Evolutionary conservation across 2,888 invertebrate species (phyloP), one percentile per base, ranked within the genome.

Genomic region (Osedax frankpressi): DNA sequence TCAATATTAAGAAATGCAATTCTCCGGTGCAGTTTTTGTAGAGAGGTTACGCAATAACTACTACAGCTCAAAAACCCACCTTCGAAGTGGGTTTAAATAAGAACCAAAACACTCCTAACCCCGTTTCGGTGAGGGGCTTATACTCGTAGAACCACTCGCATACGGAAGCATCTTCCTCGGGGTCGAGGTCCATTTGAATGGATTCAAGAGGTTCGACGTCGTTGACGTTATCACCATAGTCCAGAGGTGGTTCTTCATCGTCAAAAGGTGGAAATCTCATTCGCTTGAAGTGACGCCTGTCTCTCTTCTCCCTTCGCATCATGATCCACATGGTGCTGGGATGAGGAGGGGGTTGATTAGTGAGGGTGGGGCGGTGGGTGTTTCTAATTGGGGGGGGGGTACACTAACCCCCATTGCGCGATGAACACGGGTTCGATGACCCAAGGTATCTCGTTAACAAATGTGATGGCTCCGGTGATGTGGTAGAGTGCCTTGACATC

Each of bases 231-330:
- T 99, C 98, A 3, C 97, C 97, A 84, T 98, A 99, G 86, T 99
- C 98, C 62, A 99, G 86, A 0, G 98, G 98, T 69, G 98, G 98
- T 87, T 99, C 98, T 86, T 99, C 98, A 85, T 99, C 98, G 84
- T 99, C 98, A 84, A 99, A 99, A 0, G 98, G 98, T 19, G 98
- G 98, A 84, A 99, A 99, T 78, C 98, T 88, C 98, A 99, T 99
- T 79, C 98, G 88, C 85, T 98, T 98, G 84, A 98, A 98, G 84
- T 98, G 98, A 30, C 97, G 89, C 83, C 98, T 91, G 87, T 98
- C 98, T 77, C 98, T 88, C 85, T 99, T 98, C 83, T 99, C 97
- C 79, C 98, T 89, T 78, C 98, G 88, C 97, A 99, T 97, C 96
- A 98, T 98, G 79, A 99, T 97, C 98, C 98, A 99, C 97, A 99